Evolutionary conservation across 2,797 vertebrate species (phyloP).

Genomic region (Morus bassanus): DNA sequence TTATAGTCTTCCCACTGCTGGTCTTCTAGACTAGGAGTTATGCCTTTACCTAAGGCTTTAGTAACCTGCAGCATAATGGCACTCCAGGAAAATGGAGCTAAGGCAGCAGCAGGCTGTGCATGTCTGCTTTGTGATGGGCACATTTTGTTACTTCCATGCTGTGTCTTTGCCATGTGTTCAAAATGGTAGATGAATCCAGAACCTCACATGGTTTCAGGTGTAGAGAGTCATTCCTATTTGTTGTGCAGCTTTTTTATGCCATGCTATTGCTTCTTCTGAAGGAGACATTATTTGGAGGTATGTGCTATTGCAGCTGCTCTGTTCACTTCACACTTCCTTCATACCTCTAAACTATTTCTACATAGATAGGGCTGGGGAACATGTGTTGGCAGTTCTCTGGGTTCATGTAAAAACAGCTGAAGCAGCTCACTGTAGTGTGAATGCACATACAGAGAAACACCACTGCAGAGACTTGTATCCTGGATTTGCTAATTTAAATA

Average conservation of each 20-base stretch:
- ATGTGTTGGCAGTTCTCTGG: neutral
- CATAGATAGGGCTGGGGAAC: neutral
- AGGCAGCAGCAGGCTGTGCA: neutral
- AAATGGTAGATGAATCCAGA: neutral
- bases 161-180: neutral
- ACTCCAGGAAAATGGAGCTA: neutral
- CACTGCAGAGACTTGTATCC: neutral
- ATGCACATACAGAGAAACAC: neutral
- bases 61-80: neutral
- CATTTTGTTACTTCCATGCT: neutral
- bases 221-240: neutral
- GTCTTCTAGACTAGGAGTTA: neutral
- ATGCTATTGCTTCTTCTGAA: neutral
- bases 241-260: neutral
- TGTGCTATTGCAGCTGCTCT: neutral
- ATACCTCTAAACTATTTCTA: neutral
- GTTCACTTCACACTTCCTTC: neutral
- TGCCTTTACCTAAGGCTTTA: neutral
- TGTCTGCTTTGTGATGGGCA: neutral
- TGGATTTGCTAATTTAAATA: neutral
- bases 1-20: neutral
- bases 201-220: neutral
- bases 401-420: neutral
- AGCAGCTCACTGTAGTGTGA: neutral
- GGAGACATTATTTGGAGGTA: neutral